Evolutionary conservation across 2,797 vertebrate species (phyloP), one percentile per base, ranked within the genome.

Genomic region (Sebastes itinus): DNA sequence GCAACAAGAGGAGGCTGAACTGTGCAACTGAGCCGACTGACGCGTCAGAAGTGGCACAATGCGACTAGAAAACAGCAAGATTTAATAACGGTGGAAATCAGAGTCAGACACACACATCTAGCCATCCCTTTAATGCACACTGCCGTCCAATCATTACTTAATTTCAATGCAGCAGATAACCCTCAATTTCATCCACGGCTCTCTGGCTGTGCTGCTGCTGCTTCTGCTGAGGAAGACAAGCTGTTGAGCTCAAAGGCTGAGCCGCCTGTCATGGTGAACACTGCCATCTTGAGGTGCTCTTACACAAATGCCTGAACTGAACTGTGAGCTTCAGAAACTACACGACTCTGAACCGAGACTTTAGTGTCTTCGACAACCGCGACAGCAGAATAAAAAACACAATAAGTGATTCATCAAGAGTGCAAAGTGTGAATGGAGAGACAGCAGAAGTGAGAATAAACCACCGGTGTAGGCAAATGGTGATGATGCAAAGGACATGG

Each of bases 201-300:
- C 69, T 79, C 42, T 73, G 80, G 7, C 80, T 66, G 77, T 87
- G 78, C 79, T 72, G 68, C 77, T 89, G 77, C 82, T 80, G 85
- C 74, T 46, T 18, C 16, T 88, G 79, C 83, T 80, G 85, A 84
- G 60, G 62, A 58, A 76, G 74, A 59, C 84, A 73, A 85, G 81
- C 81, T 84, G 85, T 82, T 86, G 82, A 90, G 88, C 79, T 75
- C 28, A 8, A 75, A 13, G 16, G 54, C 73, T 49, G 81, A 70
- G 74, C 58, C 61, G 63, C 72, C 90, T 94, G 78, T 59, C 91
- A 80, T 94, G 97, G 97, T 98, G 94, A 97, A 98, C 96, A 97
- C 91, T 96, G 95, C 95, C 98, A 98, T 97, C 98, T 98, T 92
- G 96, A 98, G 98, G 97, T 83, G 3, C 76, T 85, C 81, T 20